These are phyloP conservation scores for Andrena chrysosceles DNA, from an alignment of 2,888 invertebrate species.

Conservation along the genomic window DNA sequence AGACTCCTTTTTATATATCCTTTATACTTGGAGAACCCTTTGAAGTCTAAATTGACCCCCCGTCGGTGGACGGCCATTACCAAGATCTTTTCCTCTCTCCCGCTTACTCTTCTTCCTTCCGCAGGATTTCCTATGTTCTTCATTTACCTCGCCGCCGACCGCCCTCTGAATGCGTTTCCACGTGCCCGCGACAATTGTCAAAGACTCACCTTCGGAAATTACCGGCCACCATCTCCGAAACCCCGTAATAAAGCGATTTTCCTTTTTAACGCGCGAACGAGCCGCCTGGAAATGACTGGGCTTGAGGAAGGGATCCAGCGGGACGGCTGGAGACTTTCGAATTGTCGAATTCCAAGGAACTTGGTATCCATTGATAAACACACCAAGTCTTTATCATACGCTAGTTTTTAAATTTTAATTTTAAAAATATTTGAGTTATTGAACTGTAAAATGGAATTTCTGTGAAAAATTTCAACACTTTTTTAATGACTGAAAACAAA, in stretches of 20 bases:
- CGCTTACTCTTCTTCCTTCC: constrained; percentile 55
- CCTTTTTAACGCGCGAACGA: constrained; percentile 17
- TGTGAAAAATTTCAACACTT: too few species aligned
- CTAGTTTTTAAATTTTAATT: too few species aligned
- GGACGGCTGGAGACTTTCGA: not conserved
- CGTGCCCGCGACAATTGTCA: constrained; percentile 65
- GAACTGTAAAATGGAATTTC: too few species aligned
- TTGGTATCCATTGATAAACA: too few species aligned
- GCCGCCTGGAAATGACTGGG: not conserved
- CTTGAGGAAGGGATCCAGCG: not conserved
- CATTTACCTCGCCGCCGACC: constrained; percentile 33
- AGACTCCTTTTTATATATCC: constrained; percentile 68
- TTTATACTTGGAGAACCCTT: constrained; percentile 71
- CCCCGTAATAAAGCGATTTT: constrained; percentile 19
- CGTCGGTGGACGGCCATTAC: constrained; percentile 74
- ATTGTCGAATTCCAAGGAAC: not conserved
- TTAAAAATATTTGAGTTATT: too few species aligned
- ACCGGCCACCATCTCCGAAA: constrained; percentile 12
- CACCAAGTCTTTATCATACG: too few species aligned
- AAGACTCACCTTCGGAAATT: constrained; percentile 65
- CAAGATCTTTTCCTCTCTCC: constrained; percentile 60
- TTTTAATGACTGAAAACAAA: too few species aligned
- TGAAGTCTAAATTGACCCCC: constrained; percentile 80
- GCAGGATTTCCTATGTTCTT: constrained; percentile 57
- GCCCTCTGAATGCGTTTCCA: constrained; percentile 28